Conservation (phyloP, 2,113 vertebrate genomes). For the Microtus ochrogaster region DNA sequence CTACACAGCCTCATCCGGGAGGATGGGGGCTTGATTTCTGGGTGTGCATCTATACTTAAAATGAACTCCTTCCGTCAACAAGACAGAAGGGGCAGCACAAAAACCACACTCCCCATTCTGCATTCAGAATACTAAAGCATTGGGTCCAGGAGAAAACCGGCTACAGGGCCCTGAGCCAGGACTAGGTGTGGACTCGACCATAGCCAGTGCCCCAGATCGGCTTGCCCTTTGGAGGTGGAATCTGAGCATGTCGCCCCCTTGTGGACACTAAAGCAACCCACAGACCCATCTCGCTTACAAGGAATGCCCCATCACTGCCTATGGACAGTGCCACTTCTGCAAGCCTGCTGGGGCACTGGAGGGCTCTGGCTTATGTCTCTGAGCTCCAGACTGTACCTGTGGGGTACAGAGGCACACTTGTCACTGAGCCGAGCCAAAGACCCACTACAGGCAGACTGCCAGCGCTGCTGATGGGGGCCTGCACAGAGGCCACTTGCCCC, state of each 20-base stretch:
- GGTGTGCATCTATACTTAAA: background rate
- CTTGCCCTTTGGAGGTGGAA: rapidly evolving
- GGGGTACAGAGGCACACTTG: background rate
- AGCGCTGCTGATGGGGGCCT: background rate
- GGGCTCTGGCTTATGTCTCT: background rate
- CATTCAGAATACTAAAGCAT: rapidly evolving
- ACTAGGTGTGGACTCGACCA: background rate
- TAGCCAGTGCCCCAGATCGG: rapidly evolving
- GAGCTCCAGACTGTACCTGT: background rate
- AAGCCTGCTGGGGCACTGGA: too few species aligned
- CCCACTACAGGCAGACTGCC: background rate
- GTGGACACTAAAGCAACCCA: background rate
- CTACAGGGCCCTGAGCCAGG: rapidly evolving
- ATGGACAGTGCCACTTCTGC: background rate
- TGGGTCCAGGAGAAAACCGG: background rate
- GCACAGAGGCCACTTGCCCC: background rate
- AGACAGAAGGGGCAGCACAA: background rate
- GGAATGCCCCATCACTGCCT: background rate
- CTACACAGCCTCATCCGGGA: rapidly evolving
- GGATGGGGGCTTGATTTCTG: background rate
- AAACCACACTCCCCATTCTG: rapidly evolving
- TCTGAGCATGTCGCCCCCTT: background rate
- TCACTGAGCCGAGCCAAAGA: background rate
- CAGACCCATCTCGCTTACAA: rapidly evolving
- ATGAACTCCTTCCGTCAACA: rapidly evolving